phyloP scores from a whole-genome alignment of 2,888 invertebrate genomes.

The Trachelus stipa region DNA sequence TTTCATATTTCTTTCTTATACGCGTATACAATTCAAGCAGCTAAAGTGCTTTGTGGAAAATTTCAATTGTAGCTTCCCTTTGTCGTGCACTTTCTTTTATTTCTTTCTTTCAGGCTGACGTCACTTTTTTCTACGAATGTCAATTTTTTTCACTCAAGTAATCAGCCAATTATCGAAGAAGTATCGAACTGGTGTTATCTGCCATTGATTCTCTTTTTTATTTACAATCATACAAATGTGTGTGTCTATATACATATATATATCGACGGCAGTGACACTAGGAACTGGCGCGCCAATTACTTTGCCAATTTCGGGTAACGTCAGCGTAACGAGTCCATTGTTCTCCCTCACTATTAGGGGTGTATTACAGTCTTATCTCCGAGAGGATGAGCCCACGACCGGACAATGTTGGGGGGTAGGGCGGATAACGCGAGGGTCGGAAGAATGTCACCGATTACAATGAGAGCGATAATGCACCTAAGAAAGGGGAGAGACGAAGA shows the following conservation, averaged over 20 bases:
- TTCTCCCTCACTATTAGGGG: conserved; percentile 59
- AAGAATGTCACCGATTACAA: background rate
- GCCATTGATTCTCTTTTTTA: background rate
- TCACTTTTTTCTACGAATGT: background rate
- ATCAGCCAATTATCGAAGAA: background rate
- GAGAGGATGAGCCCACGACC: background rate
- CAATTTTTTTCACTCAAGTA: background rate
- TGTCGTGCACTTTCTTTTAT: background rate
- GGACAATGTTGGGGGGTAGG: background rate
- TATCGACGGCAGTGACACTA: background rate
- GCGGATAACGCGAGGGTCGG: background rate
- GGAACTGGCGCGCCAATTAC: conserved; percentile 52
- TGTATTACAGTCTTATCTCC: conserved; percentile 45
- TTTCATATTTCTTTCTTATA: background rate
- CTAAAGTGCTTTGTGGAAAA: background rate
- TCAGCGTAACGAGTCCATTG: conserved; percentile 56
- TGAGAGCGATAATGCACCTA: background rate
- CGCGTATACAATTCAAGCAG: background rate
- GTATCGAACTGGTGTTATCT: background rate
- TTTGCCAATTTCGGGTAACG: conserved; percentile 54
- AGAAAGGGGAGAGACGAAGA: background rate
- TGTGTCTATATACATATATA: too few species aligned
- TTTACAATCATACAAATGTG: too few species aligned
- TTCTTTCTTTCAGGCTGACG: background rate
- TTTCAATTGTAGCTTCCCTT: background rate